phyloP scores from a whole-genome alignment of 2,797 vertebrate genomes.

The Sciurus carolinensis region DNA sequence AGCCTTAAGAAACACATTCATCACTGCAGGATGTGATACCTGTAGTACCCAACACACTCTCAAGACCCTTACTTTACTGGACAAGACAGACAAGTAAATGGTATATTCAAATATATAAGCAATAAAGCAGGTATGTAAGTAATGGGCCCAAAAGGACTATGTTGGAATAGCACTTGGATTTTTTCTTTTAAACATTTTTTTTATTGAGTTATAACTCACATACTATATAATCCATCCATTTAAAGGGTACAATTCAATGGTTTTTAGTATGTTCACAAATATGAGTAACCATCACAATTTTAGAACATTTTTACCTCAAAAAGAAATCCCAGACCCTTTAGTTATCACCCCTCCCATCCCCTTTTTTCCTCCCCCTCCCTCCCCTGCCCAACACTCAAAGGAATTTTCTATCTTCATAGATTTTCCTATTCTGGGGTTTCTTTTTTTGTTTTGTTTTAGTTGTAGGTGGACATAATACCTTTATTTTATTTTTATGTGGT shows the following conservation, averaged over 20 bases:
- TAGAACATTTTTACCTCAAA: neutral
- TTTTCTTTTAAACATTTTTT: neutral
- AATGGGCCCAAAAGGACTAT: neutral
- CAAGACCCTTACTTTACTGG: neutral
- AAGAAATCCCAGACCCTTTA: neutral
- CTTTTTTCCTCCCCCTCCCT: neutral
- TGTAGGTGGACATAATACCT: too few species aligned
- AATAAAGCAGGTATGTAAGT: neutral
- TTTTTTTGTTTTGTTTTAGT: too few species aligned
- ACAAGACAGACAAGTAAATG: neutral
- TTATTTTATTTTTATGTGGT: too few species aligned
- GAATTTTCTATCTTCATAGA: neutral
- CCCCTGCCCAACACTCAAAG: neutral
- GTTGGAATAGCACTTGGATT: neutral
- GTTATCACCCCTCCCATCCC: neutral
- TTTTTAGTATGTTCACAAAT: neutral
- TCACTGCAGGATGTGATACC: neutral
- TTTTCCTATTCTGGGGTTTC: neutral
- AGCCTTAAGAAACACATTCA: neutral
- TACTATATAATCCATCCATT: neutral
- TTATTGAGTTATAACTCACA: neutral
- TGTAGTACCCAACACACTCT: neutral
- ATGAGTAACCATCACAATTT: neutral
- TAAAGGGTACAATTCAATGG: neutral
- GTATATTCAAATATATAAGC: neutral